These are phyloP conservation scores for Gortyna flavago DNA, from an alignment of 2,888 invertebrate genomes.

Conservation along the genomic window DNA sequence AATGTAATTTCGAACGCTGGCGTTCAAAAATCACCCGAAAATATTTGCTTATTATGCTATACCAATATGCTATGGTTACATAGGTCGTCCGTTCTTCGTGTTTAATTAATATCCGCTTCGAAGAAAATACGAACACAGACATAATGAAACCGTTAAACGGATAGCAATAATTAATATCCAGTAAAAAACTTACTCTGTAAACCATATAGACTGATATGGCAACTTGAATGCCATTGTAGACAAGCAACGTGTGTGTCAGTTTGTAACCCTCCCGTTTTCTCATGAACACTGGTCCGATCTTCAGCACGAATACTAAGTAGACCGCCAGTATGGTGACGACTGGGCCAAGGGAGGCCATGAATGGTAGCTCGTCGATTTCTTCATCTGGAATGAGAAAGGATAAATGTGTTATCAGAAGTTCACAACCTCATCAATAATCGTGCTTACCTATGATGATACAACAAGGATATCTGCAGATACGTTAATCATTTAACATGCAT, in stretches of 20 bases:
- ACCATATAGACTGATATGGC: conserved; percentile 95
- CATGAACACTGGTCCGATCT: conserved; percentile 96
- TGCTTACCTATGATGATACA: neutral
- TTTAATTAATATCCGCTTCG: neutral
- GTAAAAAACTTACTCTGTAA: conserved; percentile 92
- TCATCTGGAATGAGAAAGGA: conserved; percentile 74
- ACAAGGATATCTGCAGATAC: neutral
- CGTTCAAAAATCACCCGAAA: neutral
- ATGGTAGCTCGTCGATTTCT: conserved; percentile 92
- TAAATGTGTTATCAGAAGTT: neutral
- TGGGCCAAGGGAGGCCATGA: conserved; percentile 94
- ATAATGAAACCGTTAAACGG: neutral
- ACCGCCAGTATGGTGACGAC: conserved; percentile 93
- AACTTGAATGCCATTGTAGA: conserved; percentile 97
- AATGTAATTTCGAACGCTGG: neutral
- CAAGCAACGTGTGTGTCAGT: conserved; percentile 92
- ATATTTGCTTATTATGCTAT: neutral
- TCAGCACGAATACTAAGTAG: conserved; percentile 93
- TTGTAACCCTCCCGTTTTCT: conserved; percentile 95
- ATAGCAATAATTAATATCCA: neutral
- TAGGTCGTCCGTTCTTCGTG: no score
- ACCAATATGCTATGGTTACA: neutral
- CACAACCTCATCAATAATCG: neutral
- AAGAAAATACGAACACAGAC: neutral
- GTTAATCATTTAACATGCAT: neutral